Percentiles rank a stretch among this genome's conserved stretches.
Conservation (phyloP, 2,888 invertebrate species). For the Muschampia staudingeri region DNA sequence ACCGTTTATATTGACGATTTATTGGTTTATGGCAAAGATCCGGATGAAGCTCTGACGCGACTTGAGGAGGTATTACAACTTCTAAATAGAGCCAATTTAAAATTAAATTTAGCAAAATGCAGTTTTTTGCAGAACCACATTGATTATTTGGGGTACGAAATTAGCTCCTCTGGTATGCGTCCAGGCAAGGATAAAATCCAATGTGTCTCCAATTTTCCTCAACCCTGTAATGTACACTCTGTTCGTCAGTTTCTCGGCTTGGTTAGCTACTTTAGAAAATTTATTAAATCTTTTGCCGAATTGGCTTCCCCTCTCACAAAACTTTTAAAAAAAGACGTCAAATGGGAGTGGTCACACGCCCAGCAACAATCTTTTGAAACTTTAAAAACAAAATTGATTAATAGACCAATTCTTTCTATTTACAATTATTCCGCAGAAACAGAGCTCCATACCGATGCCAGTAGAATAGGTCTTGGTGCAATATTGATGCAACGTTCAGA, state of each 20-base stretch:
- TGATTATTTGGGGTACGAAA: conserved; percentile 58
- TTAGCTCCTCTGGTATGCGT: conserved; percentile 22
- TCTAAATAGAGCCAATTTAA: not conserved
- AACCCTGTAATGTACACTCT: not conserved
- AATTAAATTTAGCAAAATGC: not conserved
- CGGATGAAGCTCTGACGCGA: not conserved
- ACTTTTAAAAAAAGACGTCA: conserved; percentile 52
- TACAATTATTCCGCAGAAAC: conserved; percentile 64
- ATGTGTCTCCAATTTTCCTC: not conserved
- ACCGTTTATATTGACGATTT: conserved; percentile 6
- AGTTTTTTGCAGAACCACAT: conserved; percentile 47
- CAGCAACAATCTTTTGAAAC: conserved; percentile 14
- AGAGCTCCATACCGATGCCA: conserved; percentile 74
- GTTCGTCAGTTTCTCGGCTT: not conserved
- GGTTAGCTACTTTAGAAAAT: conserved; percentile 60
- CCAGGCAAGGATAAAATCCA: not conserved
- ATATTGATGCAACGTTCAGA: conserved; percentile 19
- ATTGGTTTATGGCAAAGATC: not conserved
- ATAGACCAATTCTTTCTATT: conserved; percentile 61
- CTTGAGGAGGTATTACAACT: not conserved
- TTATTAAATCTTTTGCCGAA: conserved; percentile 53
- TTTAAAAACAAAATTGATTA: conserved; percentile 4
- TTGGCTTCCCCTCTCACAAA: conserved; percentile 53
- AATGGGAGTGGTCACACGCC: conserved; percentile 61
- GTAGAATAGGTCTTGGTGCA: conserved; percentile 68